A percentile compares a stretch with the other conserved stretches of the same genome.
Conservation (phyloP, 2,888 invertebrate genomes). For the Isoperla grammatica region DNA sequence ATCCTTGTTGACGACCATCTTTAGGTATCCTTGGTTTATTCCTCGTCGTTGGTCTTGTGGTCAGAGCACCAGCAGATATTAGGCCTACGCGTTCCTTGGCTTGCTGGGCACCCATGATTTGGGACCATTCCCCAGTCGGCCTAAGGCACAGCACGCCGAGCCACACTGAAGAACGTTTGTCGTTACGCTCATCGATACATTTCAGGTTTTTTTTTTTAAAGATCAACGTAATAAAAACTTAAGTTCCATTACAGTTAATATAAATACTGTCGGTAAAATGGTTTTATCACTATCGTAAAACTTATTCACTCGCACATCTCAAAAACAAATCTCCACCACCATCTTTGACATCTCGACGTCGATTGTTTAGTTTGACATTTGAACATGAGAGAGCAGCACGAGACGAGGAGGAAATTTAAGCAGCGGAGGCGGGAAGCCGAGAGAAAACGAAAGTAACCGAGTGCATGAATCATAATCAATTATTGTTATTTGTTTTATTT, state of each 20-base stretch:
- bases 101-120: conserved; percentile 87
- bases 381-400: conserved; percentile 27
- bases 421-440: too few relatives aligned
- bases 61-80: conserved; percentile 57
- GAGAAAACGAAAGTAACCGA: too few relatives aligned
- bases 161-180: conserved; percentile 40
- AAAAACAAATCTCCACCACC: conserved; percentile 38
- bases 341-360: conserved; percentile 52
- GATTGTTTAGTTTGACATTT: conserved; percentile 47
- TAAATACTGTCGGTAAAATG: too few relatives aligned
- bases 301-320: conserved; percentile 42
- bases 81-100: conserved; percentile 84
- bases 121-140: conserved; percentile 39
- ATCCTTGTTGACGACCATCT: conserved; percentile 78
- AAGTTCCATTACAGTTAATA: conserved; percentile 12
- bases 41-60: conserved; percentile 40
- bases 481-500: too few relatives aligned
- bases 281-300: conserved; percentile 36
- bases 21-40: conserved; percentile 70
- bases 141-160: conserved; percentile 37
- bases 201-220: conserved; percentile 30
- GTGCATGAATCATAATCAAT: too few relatives aligned
- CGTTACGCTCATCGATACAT: conserved; percentile 27
- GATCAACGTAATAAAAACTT: conserved; percentile 22
- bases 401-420: background rate